Conservation (phyloP, 2,797 vertebrate genomes). For the Sciaenops ocellatus region DNA sequence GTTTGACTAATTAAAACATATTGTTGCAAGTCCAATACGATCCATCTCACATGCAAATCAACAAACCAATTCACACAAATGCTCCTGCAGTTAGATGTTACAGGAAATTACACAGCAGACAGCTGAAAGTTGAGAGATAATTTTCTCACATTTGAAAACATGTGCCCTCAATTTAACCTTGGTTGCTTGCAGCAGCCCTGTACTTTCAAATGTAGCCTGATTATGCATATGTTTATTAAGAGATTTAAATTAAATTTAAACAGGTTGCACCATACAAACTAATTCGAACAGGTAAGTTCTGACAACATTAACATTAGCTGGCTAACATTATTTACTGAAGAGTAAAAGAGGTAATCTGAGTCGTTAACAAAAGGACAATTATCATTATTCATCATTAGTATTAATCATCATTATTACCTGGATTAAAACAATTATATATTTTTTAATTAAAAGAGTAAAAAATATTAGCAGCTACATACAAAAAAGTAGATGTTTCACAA, state of each 20-base stretch:
- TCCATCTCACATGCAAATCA: constrained; percentile 15
- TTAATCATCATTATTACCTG: too few species aligned
- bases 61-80: neutral
- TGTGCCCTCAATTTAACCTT: neutral
- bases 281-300: too few species aligned
- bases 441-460: too few species aligned
- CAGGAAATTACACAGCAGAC: constrained; percentile 15
- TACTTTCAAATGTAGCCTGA: too few species aligned
- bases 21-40: neutral
- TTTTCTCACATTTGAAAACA: neutral
- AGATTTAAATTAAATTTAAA: neutral
- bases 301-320: too few species aligned
- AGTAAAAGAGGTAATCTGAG: too few species aligned
- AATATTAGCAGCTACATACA: too few species aligned
- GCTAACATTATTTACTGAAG: too few species aligned
- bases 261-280: neutral
- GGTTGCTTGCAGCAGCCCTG: neutral
- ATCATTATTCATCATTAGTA: too few species aligned
- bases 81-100: neutral
- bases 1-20: constrained; percentile 24
- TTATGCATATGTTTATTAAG: neutral
- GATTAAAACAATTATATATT: too few species aligned
- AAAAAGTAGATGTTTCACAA: too few species aligned
- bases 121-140: neutral
- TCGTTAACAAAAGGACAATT: too few species aligned